A percentile compares a stretch with the other conserved stretches of the same genome.
phyloP scores from a whole-genome alignment of 2,797 vertebrate species.

The Sebastes itinus region DNA sequence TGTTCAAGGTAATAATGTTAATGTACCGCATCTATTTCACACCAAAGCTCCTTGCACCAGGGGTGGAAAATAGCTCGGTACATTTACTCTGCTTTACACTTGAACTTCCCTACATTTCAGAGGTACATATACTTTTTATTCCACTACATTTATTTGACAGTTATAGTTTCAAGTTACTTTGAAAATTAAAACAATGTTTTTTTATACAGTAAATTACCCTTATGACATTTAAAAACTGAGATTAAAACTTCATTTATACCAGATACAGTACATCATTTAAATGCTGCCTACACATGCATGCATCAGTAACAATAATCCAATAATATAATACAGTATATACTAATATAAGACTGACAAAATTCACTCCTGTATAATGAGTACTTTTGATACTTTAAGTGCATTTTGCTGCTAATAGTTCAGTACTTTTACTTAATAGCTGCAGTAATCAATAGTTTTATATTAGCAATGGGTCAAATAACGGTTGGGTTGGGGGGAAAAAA shows the following conservation, averaged over 20 bases:
- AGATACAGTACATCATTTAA: not conserved
- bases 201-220: not conserved
- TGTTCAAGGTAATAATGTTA: not conserved
- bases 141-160: not conserved
- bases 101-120: not conserved
- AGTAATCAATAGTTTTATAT: too few species aligned
- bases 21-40: not conserved
- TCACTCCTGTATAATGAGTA: not conserved
- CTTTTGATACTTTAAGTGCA: too few species aligned
- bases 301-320: not conserved
- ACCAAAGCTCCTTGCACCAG: not conserved
- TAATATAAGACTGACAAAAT: not conserved
- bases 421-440: too few species aligned
- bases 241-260: not conserved
- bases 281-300: not conserved
- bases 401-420: too few species aligned
- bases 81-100: not conserved
- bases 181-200: not conserved
- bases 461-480: too few species aligned
- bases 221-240: not conserved
- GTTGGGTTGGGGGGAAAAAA: too few species aligned
- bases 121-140: not conserved
- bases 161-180: not conserved
- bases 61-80: not conserved
- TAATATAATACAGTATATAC: not conserved